A percentile compares a stretch with the other conserved stretches of the same genome.
These are phyloP conservation scores for Serripes groenlandicus DNA, from an alignment of 2,888 invertebrate genomes.

Conservation along the genomic window DNA sequence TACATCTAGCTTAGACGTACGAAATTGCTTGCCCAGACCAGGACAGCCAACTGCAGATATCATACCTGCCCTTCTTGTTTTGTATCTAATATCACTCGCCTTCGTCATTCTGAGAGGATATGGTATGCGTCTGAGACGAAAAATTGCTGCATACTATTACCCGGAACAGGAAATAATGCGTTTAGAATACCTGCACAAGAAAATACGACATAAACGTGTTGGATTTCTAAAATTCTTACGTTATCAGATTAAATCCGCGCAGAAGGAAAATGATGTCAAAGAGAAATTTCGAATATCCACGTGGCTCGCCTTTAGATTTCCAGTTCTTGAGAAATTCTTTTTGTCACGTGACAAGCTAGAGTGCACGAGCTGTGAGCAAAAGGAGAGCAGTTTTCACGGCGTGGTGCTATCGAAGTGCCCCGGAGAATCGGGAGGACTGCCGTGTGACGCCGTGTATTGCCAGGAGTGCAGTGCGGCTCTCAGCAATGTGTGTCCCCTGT, in stretches of 20 bases:
- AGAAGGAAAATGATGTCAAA: conserved; percentile 59
- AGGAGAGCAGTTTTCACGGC: conserved; percentile 44
- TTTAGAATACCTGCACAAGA: conserved; percentile 67
- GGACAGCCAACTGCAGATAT: conserved; percentile 44
- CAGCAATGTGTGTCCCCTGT: conserved; percentile 59
- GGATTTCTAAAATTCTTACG: conserved; percentile 63
- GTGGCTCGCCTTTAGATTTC: conserved; percentile 52
- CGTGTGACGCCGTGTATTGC: conserved; percentile 67
- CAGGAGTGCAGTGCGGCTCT: conserved; percentile 58
- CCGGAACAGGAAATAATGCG: conserved; percentile 66
- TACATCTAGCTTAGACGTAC: conserved; percentile 53
- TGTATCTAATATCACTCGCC: conserved; percentile 60
- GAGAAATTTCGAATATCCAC: conserved; percentile 57
- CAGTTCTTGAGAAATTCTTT: too few relatives aligned
- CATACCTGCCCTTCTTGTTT: conserved; percentile 53
- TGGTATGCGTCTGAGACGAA: conserved; percentile 63
- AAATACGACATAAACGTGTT: conserved; percentile 65
- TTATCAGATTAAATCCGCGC: conserved; percentile 59
- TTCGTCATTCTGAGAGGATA: conserved; percentile 67
- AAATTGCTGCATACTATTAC: conserved; percentile 67
- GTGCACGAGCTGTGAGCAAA: conserved; percentile 64
- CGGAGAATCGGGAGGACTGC: conserved; percentile 41
- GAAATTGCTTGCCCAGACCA: conserved; percentile 67
- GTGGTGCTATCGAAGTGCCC: conserved; percentile 45
- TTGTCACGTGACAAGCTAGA: too few relatives aligned